phyloP scores from a whole-genome alignment of 2,888 invertebrate genomes.

The Globia sparganii region DNA sequence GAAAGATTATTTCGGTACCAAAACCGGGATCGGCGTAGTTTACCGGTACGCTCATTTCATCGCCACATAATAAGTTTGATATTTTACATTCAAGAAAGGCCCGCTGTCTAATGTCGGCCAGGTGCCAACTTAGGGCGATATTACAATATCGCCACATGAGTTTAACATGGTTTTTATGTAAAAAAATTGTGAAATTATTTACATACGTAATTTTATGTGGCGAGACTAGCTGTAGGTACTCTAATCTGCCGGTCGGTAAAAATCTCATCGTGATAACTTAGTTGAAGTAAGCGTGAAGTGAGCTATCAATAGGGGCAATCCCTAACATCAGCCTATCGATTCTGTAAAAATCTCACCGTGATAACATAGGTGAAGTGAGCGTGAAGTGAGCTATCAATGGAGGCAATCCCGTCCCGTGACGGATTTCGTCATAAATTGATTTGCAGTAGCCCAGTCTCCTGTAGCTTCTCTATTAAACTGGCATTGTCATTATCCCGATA shows the following conservation, averaged over 20 bases:
- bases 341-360: too few relatives aligned
- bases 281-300: too few relatives aligned
- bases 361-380: too few relatives aligned
- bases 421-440: not conserved
- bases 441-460: too few relatives aligned
- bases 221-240: not conserved
- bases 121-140: slow-evolving; percentile 73
- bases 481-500: not conserved
- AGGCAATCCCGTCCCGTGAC: too few relatives aligned
- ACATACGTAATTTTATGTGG: not conserved
- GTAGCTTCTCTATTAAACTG: not conserved
- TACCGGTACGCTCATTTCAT: slow-evolving; percentile 46
- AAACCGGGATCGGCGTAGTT: slow-evolving; percentile 26
- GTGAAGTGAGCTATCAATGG: too few relatives aligned
- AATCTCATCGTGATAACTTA: too few relatives aligned
- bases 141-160: slow-evolving; percentile 67
- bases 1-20: slow-evolving; percentile 15
- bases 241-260: too few relatives aligned
- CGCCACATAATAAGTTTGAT: slow-evolving; percentile 72
- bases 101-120: slow-evolving; percentile 70
- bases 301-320: too few relatives aligned
- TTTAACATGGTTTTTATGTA: slow-evolving; percentile 56
- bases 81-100: slow-evolving; percentile 79
- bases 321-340: too few relatives aligned
- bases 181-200: slow-evolving; percentile 7